Conservation (phyloP, 2,797 vertebrate species). For the Apodemus agrarius region DNA sequence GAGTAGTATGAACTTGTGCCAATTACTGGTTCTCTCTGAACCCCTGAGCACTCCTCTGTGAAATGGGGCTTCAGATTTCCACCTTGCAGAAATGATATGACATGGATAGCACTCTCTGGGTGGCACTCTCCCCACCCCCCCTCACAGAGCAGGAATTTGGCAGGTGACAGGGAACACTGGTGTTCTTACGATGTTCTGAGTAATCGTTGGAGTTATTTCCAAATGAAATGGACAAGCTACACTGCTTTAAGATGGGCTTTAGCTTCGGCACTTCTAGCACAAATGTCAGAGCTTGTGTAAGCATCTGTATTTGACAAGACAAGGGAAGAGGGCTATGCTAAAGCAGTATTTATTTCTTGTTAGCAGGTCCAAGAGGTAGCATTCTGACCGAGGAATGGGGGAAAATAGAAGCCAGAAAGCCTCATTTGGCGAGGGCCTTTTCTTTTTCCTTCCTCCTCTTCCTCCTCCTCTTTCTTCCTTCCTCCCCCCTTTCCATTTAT, state of each 20-base stretch:
- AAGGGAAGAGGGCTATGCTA: not conserved
- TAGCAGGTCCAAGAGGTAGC: slow-evolving; percentile 22
- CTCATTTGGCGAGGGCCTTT: not conserved
- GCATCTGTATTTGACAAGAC: not conserved
- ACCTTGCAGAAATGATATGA: not conserved
- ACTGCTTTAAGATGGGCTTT: not conserved
- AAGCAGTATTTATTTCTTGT: slow-evolving; percentile 15
- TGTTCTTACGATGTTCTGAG: slow-evolving; percentile 35
- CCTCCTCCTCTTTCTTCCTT: not conserved
- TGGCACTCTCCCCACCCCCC: not conserved
- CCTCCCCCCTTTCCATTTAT: too few relatives aligned
- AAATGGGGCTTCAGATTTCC: slow-evolving; percentile 21
- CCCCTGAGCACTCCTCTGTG: not conserved
- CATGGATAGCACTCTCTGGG: not conserved
- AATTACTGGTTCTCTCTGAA: slow-evolving; percentile 25
- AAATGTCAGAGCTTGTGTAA: slow-evolving; percentile 45
- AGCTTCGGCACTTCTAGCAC: not conserved
- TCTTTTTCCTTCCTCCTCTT: not conserved
- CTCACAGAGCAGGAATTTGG: slow-evolving; percentile 35
- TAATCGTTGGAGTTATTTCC: not conserved
- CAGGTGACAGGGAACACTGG: slow-evolving; percentile 6
- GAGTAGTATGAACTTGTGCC: not conserved
- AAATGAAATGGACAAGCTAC: not conserved
- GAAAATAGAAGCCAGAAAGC: slow-evolving; percentile 25
- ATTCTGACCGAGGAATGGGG: not conserved